These are phyloP conservation scores for Megastigmus dorsalis DNA, from an alignment of 2,888 invertebrate genomes.

Conservation along the genomic window DNA sequence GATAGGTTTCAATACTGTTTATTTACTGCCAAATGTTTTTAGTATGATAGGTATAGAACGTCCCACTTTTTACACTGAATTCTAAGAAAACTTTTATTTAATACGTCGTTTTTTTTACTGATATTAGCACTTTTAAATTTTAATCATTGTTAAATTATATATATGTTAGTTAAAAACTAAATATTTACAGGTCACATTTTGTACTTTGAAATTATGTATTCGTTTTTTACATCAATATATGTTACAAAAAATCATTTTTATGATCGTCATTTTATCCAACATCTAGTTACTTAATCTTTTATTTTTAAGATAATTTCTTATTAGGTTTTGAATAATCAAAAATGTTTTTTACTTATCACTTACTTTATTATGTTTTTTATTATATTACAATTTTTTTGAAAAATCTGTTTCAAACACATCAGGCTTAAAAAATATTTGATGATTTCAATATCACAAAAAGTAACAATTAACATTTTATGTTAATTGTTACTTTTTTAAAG, in stretches of 20 bases:
- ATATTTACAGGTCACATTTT: conserved; percentile 28
- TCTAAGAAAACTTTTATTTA: conserved; percentile 75
- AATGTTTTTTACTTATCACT: not conserved
- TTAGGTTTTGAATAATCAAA: not conserved
- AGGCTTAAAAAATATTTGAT: too few species aligned
- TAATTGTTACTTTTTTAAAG: conserved; percentile 50
- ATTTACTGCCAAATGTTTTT: conserved; percentile 87
- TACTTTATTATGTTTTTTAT: too few species aligned
- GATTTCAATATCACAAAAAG: too few species aligned
- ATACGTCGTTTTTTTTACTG: too few species aligned
- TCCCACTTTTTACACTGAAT: conserved; percentile 90
- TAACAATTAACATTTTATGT: not conserved
- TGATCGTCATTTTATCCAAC: too few species aligned
- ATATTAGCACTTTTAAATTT: conserved; percentile 28
- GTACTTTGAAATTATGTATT: conserved; percentile 28
- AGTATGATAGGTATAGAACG: conserved; percentile 85
- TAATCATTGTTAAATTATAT: conserved; percentile 44
- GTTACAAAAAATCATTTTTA: conserved; percentile 33
- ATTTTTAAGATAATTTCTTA: not conserved
- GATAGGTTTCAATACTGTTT: conserved; percentile 87
- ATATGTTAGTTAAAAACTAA: conserved; percentile 18
- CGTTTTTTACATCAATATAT: conserved; percentile 35
- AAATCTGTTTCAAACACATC: too few species aligned
- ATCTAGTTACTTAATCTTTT: conserved; percentile 2
- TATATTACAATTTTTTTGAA: too few species aligned